phyloP scores from a whole-genome alignment of 2,797 vertebrate species.

The Delichon dasypus region DNA sequence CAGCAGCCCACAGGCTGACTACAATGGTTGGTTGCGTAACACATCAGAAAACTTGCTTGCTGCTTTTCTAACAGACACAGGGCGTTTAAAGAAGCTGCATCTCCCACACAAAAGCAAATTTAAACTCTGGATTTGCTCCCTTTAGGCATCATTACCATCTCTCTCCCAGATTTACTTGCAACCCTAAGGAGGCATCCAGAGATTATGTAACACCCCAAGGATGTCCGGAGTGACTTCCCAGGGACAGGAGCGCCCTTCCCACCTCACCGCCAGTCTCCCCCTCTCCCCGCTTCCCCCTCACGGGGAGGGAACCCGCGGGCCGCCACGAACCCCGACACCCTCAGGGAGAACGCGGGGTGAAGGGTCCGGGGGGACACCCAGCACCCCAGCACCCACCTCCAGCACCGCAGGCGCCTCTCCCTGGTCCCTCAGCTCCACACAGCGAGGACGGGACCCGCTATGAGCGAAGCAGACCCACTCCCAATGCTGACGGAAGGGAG shows the following conservation, averaged over 20 bases:
- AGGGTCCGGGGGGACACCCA: fast-evolving
- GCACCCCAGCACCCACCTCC: not conserved
- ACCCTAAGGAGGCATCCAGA: not conserved
- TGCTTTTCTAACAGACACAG: fast-evolving
- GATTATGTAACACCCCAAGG: fast-evolving
- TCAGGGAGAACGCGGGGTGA: not conserved
- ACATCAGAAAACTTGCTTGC: not conserved
- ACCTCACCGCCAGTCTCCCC: fast-evolving
- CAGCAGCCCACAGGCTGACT: fast-evolving
- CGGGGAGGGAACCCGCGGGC: not conserved
- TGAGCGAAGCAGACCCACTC: fast-evolving
- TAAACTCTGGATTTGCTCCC: fast-evolving
- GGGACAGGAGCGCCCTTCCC: not conserved
- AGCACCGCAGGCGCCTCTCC: fast-evolving
- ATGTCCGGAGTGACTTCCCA: not conserved
- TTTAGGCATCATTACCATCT: not conserved
- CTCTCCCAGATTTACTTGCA: not conserved
- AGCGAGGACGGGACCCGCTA: fast-evolving
- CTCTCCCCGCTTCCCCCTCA: no score
- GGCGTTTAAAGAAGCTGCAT: not conserved
- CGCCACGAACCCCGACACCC: fast-evolving
- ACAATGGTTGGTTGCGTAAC: not conserved
- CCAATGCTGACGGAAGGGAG: fast-evolving
- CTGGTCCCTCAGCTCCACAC: not conserved
- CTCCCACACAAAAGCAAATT: not conserved